Conservation (phyloP, 2,888 invertebrate genomes). For the Neuroscelio doddi region DNA sequence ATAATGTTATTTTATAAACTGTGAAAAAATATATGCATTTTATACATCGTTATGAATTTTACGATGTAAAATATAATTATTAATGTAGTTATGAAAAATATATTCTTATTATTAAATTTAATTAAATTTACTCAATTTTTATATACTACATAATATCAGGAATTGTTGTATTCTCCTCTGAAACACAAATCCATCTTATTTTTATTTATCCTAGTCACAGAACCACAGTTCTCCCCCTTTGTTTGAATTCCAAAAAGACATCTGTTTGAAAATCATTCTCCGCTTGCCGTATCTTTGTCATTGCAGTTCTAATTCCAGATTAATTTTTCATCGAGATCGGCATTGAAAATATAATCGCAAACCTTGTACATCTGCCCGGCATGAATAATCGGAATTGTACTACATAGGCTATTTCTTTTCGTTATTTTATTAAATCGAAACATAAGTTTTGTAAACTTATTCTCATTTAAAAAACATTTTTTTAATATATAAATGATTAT, state of each 20-base stretch:
- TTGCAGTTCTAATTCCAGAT: constrained; percentile 44
- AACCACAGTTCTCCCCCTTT: constrained; percentile 32
- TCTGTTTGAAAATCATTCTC: constrained; percentile 45
- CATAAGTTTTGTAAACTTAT: too few species aligned
- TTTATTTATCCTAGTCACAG: constrained; percentile 20
- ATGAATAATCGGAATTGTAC: constrained; percentile 26
- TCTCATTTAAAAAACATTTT: too few species aligned
- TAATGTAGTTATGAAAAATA: too few species aligned
- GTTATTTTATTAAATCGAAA: too few species aligned
- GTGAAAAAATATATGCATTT: too few species aligned
- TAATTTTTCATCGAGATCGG: constrained; percentile 43
- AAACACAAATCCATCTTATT: constrained; percentile 38
- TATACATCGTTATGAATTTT: too few species aligned
- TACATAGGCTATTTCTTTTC: too few species aligned
- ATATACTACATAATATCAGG: constrained; percentile 12
- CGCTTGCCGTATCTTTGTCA: constrained; percentile 36
- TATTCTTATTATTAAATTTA: too few species aligned
- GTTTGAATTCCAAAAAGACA: constrained; percentile 44
- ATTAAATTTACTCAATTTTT: too few species aligned
- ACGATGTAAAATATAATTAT: too few species aligned
- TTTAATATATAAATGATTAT: too few species aligned
- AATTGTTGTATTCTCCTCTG: neutral
- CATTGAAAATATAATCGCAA: constrained; percentile 44
- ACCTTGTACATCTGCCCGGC: constrained; percentile 49
- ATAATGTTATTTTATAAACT: too few species aligned